Percentiles rank a stretch among this genome's conserved stretches.
These are phyloP conservation scores for Pachymerium ferrugineum DNA, from an alignment of 2,888 invertebrate species.

Conservation along the genomic window DNA sequence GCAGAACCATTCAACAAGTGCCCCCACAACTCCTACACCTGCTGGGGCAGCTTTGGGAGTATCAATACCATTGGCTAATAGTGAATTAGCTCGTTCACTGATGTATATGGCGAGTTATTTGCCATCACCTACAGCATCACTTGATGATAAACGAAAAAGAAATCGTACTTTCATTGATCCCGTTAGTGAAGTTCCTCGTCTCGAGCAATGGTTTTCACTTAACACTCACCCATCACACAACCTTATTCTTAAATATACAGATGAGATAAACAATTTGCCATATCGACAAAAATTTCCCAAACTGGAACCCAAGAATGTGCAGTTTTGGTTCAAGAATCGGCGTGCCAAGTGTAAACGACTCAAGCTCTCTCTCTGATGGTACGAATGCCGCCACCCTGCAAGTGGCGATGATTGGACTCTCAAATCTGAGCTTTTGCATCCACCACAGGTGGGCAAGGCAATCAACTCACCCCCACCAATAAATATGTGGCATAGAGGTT, in stretches of 20 bases:
- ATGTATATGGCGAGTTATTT: conserved; percentile 90
- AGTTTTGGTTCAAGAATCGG: conserved; percentile 99
- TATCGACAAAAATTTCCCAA: conserved; percentile 97
- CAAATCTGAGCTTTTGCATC: not conserved
- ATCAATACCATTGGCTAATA: conserved; percentile 28
- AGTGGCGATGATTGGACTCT: conserved; percentile 28
- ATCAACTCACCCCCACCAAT: conserved; percentile 3
- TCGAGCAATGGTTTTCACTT: conserved; percentile 93
- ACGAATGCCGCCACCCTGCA: conserved; percentile 29
- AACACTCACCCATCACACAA: conserved; percentile 99
- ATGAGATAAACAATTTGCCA: conserved; percentile 92
- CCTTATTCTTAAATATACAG: conserved; percentile 94
- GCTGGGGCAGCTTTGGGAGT: conserved; percentile 1
- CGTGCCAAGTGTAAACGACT: conserved; percentile 96
- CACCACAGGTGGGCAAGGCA: conserved; percentile 8
- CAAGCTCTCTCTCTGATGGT: conserved; percentile 56
- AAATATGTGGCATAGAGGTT: not conserved
- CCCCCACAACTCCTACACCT: conserved; percentile 2
- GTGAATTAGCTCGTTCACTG: conserved; percentile 48
- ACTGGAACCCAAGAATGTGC: conserved; percentile 98
- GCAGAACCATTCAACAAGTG: not conserved
- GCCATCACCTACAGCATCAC: conserved; percentile 54
- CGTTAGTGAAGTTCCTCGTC: conserved; percentile 89
- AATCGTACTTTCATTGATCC: conserved; percentile 99
- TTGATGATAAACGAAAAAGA: conserved; percentile 81